Evolutionary conservation across 2,113 vertebrate species (phyloP), one percentile per base, ranked within the genome.

Genomic region (Pyxicephalus adspersus): DNA sequence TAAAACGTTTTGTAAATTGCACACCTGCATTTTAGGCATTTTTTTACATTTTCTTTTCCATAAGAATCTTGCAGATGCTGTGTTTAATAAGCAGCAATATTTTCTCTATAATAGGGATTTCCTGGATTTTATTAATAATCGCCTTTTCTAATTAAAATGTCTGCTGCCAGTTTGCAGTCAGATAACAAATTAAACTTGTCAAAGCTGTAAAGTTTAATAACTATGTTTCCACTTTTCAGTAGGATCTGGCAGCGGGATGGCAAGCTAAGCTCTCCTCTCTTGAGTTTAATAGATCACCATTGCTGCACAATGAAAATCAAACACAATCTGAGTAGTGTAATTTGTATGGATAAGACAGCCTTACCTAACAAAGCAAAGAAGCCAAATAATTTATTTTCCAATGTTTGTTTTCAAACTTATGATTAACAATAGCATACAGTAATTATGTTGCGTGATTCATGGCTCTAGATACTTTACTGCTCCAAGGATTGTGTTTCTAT

Each of bases 351-450:
- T 76, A 19, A 45, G 64, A 34, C 63, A 31, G 77, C 25, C 64
- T n/a, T 68, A 68, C 63, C 52, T 79, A 60, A 50, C 64, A 34
- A 23, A 57, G 64, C 51, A 79, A 31, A 67, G 5, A 52, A 60
- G 51, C 51, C 58, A 11, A 58, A 68, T 58, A 4, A 68, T 79
- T 79, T 68, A 68, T 79, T 79, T 58, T 8, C 26, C 64, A 9
- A 28, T 60, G 31, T 45, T 68, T 79, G 54, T 68, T 68, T 67
- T 60, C 64, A 68, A 25, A 45, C 23, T 58, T 79, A 38, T 79
- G 77, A 79, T 68, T 79, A 79, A 68, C 77, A 79, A 79, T 79
- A 29, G 77, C 52, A 64, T 45, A 25, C 29, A 60, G 77, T 68
- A 67, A 68, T 68, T 68, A 65, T 60, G 58, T 60, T 79, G 54